These are phyloP conservation scores for Yponomeuta malinellus DNA, from an alignment of 2,888 invertebrate genomes.

Conservation along the genomic window DNA sequence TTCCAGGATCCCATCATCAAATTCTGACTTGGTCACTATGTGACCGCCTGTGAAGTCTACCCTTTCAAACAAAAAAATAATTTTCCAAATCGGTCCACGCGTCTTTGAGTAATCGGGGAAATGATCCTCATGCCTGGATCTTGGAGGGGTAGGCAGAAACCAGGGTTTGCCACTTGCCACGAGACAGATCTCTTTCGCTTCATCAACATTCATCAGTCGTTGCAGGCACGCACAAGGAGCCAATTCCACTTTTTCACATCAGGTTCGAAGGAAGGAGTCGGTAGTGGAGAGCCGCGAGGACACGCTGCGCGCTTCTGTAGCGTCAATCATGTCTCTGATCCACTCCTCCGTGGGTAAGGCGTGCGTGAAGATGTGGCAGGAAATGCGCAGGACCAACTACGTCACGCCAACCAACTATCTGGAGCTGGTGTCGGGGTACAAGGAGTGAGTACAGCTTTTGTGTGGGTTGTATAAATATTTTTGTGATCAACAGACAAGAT, in stretches of 20 bases:
- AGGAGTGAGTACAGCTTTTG: constrained; percentile 72
- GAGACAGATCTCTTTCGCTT: no score
- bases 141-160: no score
- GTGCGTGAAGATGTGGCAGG: constrained; percentile 82
- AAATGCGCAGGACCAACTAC: constrained; percentile 89
- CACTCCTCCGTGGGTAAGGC: constrained; percentile 87
- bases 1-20: no score
- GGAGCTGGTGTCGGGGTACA: constrained; percentile 89
- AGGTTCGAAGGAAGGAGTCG: constrained; percentile 60
- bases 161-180: no score
- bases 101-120: no score
- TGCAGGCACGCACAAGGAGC: neutral
- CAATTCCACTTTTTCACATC: neutral
- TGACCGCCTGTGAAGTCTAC: no score
- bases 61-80: no score
- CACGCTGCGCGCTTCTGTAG: constrained; percentile 78
- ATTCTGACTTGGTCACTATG: no score
- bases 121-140: no score
- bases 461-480: neutral
- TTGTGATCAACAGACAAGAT: no score
- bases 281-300: constrained; percentile 75
- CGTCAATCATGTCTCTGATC: constrained; percentile 86
- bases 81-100: no score
- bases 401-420: constrained; percentile 93
- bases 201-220: no score